Base-by-base conservation (phyloP, 2,113 vertebrate species). In the Balaeniceps rex region DNA sequence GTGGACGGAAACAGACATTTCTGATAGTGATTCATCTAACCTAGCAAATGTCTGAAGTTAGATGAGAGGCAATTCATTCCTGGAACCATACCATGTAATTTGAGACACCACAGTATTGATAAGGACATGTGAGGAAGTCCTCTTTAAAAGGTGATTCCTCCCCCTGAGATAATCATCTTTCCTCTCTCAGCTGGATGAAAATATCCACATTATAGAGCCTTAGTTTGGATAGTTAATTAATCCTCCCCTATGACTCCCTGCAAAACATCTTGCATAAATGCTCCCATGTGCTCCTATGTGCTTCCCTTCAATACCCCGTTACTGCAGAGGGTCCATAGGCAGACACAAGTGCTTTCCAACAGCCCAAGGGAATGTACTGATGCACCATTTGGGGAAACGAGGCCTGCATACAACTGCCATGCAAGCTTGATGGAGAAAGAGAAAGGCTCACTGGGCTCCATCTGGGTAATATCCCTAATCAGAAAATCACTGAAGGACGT, bases 221-320 rank as follows among this genome's bases (percentile, higher is more conserved):
- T 69, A 42, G 44, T 68, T 64, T 81, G 47, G 58, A 55, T 8
- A 54, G 17, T 29, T 34, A 54, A 29, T 28, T 83, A 1, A 1
- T 47, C 29, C 4, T 83, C 6, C 47, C 17, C 26, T 51, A 11
- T 16, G 14, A 19, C 22, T 58, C 17, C 19, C 21, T 76, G 55
- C 25, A 72, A 93, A 93, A 76, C 8, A n/a, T 24, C 31, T 47
- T 60, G 14, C 26, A 51, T 51, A 33, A 88, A 92, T 9, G 19
- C n/a, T 22, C 33, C 9, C 14, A 3, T 57, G 34, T 57, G 38
- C 14, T 75, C 25, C 76, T 33, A 0, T 21, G 14, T 14, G 19
- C 15, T 58, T 83, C 26, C 14, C 7, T 77, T 83, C 2, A 0
- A 49, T 22, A 33, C 4, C 11, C 24, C 0, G 0, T 63, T 82